Evolutionary conservation across 2,888 invertebrate genomes (phyloP).

Genomic region (Acronicta aceris): DNA sequence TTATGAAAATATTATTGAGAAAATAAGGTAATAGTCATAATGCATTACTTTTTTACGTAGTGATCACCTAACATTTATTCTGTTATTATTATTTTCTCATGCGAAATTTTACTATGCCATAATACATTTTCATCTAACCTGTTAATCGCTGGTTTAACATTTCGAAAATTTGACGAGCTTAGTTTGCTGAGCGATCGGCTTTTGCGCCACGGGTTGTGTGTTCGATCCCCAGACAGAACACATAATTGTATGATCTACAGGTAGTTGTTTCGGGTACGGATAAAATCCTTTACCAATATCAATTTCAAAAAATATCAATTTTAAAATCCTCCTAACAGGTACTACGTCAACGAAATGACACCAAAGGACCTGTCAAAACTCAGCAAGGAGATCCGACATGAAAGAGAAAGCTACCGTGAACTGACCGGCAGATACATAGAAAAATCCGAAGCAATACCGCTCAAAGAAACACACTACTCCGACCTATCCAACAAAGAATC

Average conservation of each 20-base stretch:
- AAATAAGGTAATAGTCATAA: too few relatives aligned
- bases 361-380: conserved; percentile 84
- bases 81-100: neutral
- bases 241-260: too few relatives aligned
- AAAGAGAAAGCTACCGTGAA: conserved; percentile 84
- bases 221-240: too few relatives aligned
- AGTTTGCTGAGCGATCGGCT: too few relatives aligned
- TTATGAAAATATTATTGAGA: too few relatives aligned
- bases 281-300: too few relatives aligned
- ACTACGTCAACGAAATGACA: conserved; percentile 81
- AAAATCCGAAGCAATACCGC: conserved; percentile 74
- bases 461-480: conserved; percentile 78
- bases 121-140: neutral
- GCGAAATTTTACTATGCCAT: neutral
- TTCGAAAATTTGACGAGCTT: too few relatives aligned
- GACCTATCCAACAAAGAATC: conserved; percentile 78
- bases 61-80: too few relatives aligned
- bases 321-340: conserved; percentile 62
- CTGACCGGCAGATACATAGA: conserved; percentile 85
- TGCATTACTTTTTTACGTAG: too few relatives aligned
- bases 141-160: too few relatives aligned
- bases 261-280: too few relatives aligned
- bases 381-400: conserved; percentile 85
- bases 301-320: neutral
- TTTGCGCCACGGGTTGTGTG: too few relatives aligned